These are phyloP conservation scores for Planiliza haematocheilus DNA, from an alignment of 2,113 vertebrate species.

Conservation along the genomic window DNA sequence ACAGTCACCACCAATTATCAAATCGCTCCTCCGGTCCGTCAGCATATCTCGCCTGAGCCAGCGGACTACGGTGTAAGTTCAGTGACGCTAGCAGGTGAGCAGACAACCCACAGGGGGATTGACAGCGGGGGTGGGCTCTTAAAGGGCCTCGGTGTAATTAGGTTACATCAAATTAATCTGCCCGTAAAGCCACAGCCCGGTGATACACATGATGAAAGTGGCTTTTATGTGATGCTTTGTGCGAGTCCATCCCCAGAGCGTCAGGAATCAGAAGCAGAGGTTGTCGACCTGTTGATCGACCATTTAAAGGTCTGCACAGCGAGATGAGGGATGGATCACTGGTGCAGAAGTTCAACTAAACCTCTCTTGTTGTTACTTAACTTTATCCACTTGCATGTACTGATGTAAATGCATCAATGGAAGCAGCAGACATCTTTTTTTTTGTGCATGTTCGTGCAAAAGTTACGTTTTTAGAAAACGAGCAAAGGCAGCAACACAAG, in stretches of 20 bases:
- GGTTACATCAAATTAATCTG: slow-evolving; percentile 50
- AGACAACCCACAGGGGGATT: not conserved
- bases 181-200: slow-evolving; percentile 7
- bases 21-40: slow-evolving; percentile 13
- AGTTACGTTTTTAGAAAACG: not conserved
- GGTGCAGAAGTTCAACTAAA: not conserved
- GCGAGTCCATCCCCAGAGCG: no score
- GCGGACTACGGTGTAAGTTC: slow-evolving; percentile 15
- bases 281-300: not conserved
- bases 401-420: not conserved
- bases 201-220: slow-evolving; percentile 26
- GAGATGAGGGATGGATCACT: not conserved
- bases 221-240: slow-evolving; percentile 4
- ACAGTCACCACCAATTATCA: slow-evolving; percentile 29
- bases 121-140: not conserved
- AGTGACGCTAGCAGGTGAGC: slow-evolving; percentile 47
- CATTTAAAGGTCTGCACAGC: not conserved
- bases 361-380: not conserved
- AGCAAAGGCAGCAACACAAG: not conserved
- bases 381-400: no score
- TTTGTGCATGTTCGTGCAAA: not conserved
- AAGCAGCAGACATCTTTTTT: not conserved
- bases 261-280: no score
- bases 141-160: slow-evolving; percentile 24
- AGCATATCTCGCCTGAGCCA: slow-evolving; percentile 24